Percentiles rank a stretch among this genome's conserved stretches.
These are phyloP conservation scores for Gymnothorax reevesii DNA, from an alignment of 2,797 vertebrate species.

Conservation along the genomic window DNA sequence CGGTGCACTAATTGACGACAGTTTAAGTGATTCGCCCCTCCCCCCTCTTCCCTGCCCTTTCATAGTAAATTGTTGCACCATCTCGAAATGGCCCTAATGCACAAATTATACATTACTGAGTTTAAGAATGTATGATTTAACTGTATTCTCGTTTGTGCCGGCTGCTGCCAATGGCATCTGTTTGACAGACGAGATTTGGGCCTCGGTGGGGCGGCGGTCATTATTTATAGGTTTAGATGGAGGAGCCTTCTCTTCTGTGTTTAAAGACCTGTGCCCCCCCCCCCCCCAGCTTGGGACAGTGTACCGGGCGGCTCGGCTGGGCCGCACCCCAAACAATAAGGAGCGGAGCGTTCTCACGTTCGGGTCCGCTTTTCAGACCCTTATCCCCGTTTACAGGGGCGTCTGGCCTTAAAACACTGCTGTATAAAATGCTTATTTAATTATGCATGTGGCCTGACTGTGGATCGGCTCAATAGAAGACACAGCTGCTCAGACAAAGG, in stretches of 20 bases:
- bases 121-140: neutral
- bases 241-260: neutral
- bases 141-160: neutral
- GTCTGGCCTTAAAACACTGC: neutral
- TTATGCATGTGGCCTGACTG: neutral
- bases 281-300: neutral
- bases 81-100: neutral
- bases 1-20: neutral
- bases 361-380: neutral
- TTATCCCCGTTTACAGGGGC: neutral
- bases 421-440: slow-evolving; percentile 1
- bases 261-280: neutral
- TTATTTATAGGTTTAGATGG: neutral
- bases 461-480: neutral
- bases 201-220: neutral
- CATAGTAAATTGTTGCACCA: neutral
- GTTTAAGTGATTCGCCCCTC: neutral
- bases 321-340: neutral
- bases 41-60: neutral
- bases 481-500: neutral
- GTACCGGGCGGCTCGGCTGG: neutral
- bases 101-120: neutral
- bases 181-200: neutral
- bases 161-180: neutral
- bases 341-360: neutral